Evolutionary conservation across 2,888 invertebrate genomes (phyloP), one percentile per base, ranked within the genome.

Genomic region (Alloscopus bannaensis): DNA sequence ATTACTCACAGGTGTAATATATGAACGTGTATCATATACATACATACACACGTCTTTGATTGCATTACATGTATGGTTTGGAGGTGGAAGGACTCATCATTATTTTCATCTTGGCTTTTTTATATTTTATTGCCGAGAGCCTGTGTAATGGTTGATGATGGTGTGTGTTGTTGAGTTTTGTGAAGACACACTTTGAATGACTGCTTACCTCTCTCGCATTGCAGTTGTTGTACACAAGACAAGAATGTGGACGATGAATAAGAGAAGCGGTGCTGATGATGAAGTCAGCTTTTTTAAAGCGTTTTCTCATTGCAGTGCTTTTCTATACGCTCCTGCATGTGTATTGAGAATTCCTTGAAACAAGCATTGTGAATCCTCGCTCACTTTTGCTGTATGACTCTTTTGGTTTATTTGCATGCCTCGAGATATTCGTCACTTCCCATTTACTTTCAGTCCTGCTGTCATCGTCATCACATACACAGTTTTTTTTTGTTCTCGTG

Each of bases 321-420:
- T 50, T 50, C n/a, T n/a, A n/a, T n/a, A n/a, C n/a, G n/a, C n/a
- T n/a, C n/a, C n/a, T n/a, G n/a, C n/a, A n/a, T n/a, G n/a, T 13
- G 59, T 18, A 13, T 50, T 50, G 6, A 50, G n/a, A 50, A 31
- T 64, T 64, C 64, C 64, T 64, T 64, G 64, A 64, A 64, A 64
- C 11, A 64, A 26, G 28, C 64, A 26, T n/a, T n/a, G 42, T 59
- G 45, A 64, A 28, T 64, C 45, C n/a, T 29, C 8, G n/a, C 6
- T 45, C 8, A 18, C n/a, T 45, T 16, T 45, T 45, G 3, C 57
- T 42, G 50, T 50, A 71, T 45, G 59, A 42, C n/a, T 70, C 36
- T 45, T 55, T 47, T 66, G 22, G 24, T 40, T 42, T 71, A 64
- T 64, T 65, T 55, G 50, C 72, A 62, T 64, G 72, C 64, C 45